Conservation (phyloP, 1,140 invertebrate genomes). For the Alviniconcha marisindica region DNA sequence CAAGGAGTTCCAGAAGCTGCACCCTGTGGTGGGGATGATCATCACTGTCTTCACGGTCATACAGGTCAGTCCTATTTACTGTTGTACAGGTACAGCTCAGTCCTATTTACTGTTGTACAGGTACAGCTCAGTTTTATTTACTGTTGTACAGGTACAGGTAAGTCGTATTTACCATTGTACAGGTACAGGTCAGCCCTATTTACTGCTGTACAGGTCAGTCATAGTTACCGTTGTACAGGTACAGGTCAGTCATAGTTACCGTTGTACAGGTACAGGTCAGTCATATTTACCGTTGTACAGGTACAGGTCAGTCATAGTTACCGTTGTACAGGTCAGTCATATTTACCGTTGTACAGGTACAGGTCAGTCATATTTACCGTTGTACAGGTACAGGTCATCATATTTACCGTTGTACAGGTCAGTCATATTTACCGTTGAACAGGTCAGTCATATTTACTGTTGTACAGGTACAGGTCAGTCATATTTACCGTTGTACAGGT, state of each 20-base stretch:
- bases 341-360: no score
- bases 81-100: no score
- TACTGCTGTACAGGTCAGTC: constrained; percentile 65
- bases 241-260: no score
- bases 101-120: no score
- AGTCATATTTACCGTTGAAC: constrained; percentile 57
- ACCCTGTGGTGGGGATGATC: constrained; percentile 72
- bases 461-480: constrained; percentile 70
- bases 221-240: no score
- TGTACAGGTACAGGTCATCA: no score
- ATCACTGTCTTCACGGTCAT: constrained; percentile 60
- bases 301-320: constrained; percentile 66
- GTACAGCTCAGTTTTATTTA: no score
- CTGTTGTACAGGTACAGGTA: no score
- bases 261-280: constrained; percentile 73
- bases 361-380: constrained; percentile 63
- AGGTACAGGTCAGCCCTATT: constrained; percentile 68
- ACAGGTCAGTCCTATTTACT: constrained; percentile 64
- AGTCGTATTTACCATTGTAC: no score
- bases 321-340: constrained; percentile 65
- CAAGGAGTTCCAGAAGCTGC: constrained; percentile 45
- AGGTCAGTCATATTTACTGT: constrained; percentile 63
- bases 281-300: no score
- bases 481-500: constrained; percentile 67
- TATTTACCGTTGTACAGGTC: constrained; percentile 68